Conservation (phyloP, 2,888 invertebrate species). For the Acronicta alni region DNA sequence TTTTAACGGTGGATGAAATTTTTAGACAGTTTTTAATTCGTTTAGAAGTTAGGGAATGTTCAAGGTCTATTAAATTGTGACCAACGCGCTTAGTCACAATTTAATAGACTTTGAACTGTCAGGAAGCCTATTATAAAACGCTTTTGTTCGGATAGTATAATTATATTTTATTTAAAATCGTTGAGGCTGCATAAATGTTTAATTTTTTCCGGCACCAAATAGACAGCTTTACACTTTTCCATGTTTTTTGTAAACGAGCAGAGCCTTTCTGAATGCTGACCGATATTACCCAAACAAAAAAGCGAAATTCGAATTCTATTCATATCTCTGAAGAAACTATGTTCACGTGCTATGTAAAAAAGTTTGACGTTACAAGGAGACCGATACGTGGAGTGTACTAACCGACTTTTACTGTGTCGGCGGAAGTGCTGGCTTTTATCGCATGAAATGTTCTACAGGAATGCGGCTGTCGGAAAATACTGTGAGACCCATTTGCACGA, state of each 20-base stretch:
- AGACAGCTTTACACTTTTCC: no score
- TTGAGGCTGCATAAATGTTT: no score
- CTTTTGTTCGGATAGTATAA: no score
- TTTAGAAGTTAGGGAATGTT: background rate
- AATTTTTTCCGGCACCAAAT: no score
- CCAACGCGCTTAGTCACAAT: no score
- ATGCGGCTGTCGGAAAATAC: slow-evolving; percentile 19
- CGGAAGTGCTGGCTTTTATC: slow-evolving; percentile 29
- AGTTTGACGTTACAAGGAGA: slow-evolving; percentile 25
- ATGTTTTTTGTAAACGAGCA: background rate
- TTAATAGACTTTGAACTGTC: no score
- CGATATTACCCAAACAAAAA: background rate
- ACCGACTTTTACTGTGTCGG: slow-evolving; percentile 34
- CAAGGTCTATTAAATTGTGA: no score
- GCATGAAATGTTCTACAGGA: slow-evolving; percentile 41
- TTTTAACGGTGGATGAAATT: no score
- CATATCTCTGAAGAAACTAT: slow-evolving; percentile 15
- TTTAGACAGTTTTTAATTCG: no score
- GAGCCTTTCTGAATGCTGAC: slow-evolving; percentile 2
- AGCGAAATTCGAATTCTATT: slow-evolving; percentile 9
- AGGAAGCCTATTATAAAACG: no score
- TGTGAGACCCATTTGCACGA: slow-evolving; percentile 3
- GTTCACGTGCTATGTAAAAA: slow-evolving; percentile 15
- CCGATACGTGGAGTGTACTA: slow-evolving; percentile 23
- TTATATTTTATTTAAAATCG: no score